A percentile compares a stretch with the other conserved stretches of the same genome.
phyloP scores from a whole-genome alignment of 2,888 invertebrate species.

The Acheta domesticus region DNA sequence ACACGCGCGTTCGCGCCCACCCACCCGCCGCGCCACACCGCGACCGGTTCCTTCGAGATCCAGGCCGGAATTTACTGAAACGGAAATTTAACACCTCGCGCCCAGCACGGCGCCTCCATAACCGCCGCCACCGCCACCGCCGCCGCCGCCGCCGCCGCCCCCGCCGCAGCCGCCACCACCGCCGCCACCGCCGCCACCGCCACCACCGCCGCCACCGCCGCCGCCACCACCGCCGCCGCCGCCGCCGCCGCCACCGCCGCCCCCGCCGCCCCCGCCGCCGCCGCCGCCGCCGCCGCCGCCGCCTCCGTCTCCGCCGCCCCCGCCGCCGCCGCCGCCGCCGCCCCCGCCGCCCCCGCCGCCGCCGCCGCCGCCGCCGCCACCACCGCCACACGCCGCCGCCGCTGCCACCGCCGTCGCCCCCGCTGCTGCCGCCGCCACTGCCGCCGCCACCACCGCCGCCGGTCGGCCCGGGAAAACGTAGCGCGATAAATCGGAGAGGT shows the following conservation, averaged over 20 bases:
- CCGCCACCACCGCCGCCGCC: neutral
- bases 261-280: neutral
- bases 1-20: neutral
- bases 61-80: slow-evolving; percentile 18
- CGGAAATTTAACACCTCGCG: slow-evolving; percentile 18
- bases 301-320: neutral
- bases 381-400: neutral
- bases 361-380: neutral
- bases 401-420: neutral
- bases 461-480: neutral
- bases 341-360: neutral
- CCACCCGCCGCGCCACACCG: neutral
- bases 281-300: neutral
- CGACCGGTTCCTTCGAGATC: neutral
- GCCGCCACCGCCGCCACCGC: neutral
- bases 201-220: neutral
- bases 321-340: neutral
- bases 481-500: neutral
- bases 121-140: neutral
- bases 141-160: neutral
- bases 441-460: neutral
- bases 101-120: neutral
- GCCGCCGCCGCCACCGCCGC: neutral
- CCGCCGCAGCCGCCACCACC: neutral
- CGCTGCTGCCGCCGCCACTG: neutral